A percentile compares a stretch with the other conserved stretches of the same genome.
Conservation (phyloP, 2,113 vertebrate species). For the Sinocyclocheilus anophthalmus region DNA sequence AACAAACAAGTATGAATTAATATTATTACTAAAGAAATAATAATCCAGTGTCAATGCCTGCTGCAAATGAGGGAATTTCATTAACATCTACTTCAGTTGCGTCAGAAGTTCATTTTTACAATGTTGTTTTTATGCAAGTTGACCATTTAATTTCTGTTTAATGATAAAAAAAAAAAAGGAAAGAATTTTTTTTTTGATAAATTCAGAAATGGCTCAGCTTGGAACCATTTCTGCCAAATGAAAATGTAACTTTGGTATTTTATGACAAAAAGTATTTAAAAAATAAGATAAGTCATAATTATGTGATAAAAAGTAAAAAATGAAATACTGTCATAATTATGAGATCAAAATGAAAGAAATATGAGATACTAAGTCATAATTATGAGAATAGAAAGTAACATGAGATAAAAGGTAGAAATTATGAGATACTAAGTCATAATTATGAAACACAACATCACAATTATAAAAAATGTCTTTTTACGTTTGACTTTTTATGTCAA, state of each 20-base stretch:
- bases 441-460: not conserved
- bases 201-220: no score
- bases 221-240: no score
- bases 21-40: not conserved
- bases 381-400: not conserved
- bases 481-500: not conserved
- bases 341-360: no score
- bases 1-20: not conserved
- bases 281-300: not conserved
- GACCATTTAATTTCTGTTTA: no score
- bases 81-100: not conserved
- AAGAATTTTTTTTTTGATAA: no score
- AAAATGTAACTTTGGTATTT: no score
- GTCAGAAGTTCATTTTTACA: not conserved
- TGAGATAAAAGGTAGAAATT: no score
- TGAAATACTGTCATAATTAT: no score
- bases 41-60: not conserved
- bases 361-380: not conserved
- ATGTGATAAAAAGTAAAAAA: no score
- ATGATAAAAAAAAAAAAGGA: no score
- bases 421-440: not conserved
- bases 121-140: no score
- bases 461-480: not conserved
- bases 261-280: no score
- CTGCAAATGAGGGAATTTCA: not conserved